Evolutionary conservation across 2,113 vertebrate species (phyloP), one percentile per base, ranked within the genome.

Genomic region (Microcebus tavaratra): DNA sequence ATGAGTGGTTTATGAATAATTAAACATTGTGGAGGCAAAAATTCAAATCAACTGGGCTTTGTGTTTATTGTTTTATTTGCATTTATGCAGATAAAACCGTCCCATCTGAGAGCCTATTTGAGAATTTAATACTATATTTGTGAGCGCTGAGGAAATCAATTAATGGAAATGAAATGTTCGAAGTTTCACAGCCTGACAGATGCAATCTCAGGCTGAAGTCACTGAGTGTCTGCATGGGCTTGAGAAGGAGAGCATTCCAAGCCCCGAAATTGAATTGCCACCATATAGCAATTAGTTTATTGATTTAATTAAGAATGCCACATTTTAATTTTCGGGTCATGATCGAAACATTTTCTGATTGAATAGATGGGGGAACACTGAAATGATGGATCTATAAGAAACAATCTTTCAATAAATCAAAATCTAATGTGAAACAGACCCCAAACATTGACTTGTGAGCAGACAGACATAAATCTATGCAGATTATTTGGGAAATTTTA

Each of bases 211-310:
- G 98, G 98, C 98, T 99, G 97, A 98, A 99, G 99, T 99, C 98
- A 98, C 98, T 98, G 98, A 98, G 94, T 98, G 99, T 99, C 99
- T 99, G 98, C 98, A 98, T 98, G 98, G 99, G 99, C 99, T 99
- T 98, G 98, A 98, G 99, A 99, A 99, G 98, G 98, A 98, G 98
- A 98, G 98, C 98, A 99, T 99, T 99, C 99, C 99, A 99, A 99
- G 99, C 98, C 98, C 99, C 98, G 99, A 99, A 99, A 99, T 99
- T 99, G 99, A 99, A 99, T 99, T 99, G 98, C 99, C 99, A 99
- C 99, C 99, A 98, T 98, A 99, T 98, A 99, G 99, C 99, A 99
- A 99, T 99, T 99, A 99, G 99, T 99, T 99, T 99, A 99, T 99
- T 99, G 99, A 99, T 99, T 99, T 99, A 99, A 99, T 99, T 99